Base-by-base conservation (phyloP, 2,113 vertebrate genomes). In the Emydura subglobosa region DNA sequence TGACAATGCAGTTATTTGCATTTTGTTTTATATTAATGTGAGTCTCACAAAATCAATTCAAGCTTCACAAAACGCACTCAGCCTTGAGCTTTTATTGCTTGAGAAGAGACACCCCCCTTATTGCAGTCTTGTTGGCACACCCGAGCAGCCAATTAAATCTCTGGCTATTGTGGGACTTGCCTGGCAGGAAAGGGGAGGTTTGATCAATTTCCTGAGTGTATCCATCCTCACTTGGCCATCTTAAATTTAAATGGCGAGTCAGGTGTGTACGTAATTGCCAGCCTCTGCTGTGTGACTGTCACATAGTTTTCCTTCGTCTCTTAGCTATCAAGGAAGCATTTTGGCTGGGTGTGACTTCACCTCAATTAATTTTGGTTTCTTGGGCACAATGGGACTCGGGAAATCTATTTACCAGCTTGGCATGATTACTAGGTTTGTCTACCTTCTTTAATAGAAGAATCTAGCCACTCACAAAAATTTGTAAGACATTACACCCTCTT, bases 101-200 rank as follows among this genome's bases (percentile, higher is more conserved):
- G 79, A 82, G 51, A 19, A 54, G 9, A 79, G 91, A 57, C 1
- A 4, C 3, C 9, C 74, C 4, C 12, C 0, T n/a, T 86, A 88
- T 57, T 86, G 61, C 55, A 24, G 61, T 72, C 31, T n/a, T 94
- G 89, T 78, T 44, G 44, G 85, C 49, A 83, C 61, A 72, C 85
- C 83, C 88, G 79, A 86, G 90, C 86, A 55, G 19, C 54, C 96
- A 90, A 21, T 24, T 91, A 29, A 57, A 79, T 91, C 53, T 78
- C 65, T 68, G 54, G 59, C 88, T 96, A 24, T 79, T 95, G 86
- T 83, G 83, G 72, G 83, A 51, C 10, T 54, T 1, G 0, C 78
- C 22, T 93, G 65, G 54, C 81, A 94, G 86, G 85, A n/a, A 53
- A 83, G 49, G 51, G 76, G 50, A 65, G 85, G 85, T 85, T 55